Evolutionary conservation across 1,140 invertebrate species (phyloP), one percentile per base, ranked within the genome.

Genomic region (Wasmannia auropunctata): DNA sequence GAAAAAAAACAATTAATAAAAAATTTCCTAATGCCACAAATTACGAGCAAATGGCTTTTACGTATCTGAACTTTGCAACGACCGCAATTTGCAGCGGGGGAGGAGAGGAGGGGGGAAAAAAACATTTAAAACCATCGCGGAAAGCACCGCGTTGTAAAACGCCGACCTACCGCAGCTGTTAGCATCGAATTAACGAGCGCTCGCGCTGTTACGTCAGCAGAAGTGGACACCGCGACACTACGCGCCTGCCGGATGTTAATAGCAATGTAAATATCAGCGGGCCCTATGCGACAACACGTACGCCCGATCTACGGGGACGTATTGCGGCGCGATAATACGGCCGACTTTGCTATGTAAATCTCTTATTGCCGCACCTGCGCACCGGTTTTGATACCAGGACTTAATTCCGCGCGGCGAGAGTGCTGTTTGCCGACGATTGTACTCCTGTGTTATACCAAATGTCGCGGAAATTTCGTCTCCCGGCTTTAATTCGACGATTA

Each of bases 221-320:
- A 19, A 85, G 81, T 77, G 81, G 70, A 58, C 70, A 43, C 19
- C 31, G 31, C 70, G 11, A 56, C 70, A 60, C 8, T 43, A 31
- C 46, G 19, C n/a, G n/a, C 25, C 28, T 19, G 74, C 19, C 51
- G 62, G 58, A 80, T 80, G 84, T 65, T 85, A 85, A 79, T 85
- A 79, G 84, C 74, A 80, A 80, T 85, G 84, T 85, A 85, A 85
- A 85, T 85, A 85, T 77, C 75, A 49, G 62, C 7, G 49, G 16
- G n/a, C 19, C 5, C 19, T 40, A 46, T 65, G 74, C 84, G 31
- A 31, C 65, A 65, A 80, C 75, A 80, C 22, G 74, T 49, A 60
- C 56, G 69, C 46, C n/a, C n/a, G 54, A 54, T 43, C 40, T 46
- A 37, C 11, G 43, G n/a, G 31, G 75, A 34, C n/a, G n/a, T 67